Evolutionary conservation across 2,888 invertebrate genomes (phyloP).

Genomic region (Notodonta dromedarius): DNA sequence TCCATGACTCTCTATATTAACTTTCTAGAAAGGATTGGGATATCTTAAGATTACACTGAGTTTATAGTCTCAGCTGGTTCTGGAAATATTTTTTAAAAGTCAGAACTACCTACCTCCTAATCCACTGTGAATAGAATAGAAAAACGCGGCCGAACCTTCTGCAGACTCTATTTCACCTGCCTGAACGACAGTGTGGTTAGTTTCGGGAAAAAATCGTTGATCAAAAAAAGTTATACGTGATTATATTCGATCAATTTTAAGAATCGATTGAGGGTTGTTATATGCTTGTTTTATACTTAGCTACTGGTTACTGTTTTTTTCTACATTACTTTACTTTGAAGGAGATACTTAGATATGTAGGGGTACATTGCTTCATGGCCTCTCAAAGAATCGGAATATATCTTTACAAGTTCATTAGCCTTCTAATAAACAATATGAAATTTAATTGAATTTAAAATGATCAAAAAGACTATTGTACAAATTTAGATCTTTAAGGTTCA

Average conservation of each 20-base stretch:
- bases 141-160: background rate
- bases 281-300: background rate
- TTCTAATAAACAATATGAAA: no score
- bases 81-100: no score
- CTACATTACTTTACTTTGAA: background rate
- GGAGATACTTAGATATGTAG: background rate
- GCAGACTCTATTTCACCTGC: background rate
- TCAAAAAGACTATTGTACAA: no score
- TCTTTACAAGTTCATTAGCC: no score
- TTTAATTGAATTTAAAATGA: no score
- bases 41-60: no score
- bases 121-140: background rate
- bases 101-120: no score
- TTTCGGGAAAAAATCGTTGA: constrained; percentile 1
- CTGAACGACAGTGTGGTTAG: background rate
- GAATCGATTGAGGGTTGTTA: constrained; percentile 1
- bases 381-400: background rate
- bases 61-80: no score
- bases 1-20: no score
- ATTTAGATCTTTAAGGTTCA: no score
- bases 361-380: background rate
- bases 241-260: constrained; percentile 3
- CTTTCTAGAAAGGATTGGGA: no score
- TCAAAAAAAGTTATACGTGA: constrained; percentile 1
- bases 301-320: background rate